Evolutionary conservation across 2,113 vertebrate species (phyloP).

Genomic region (Hystrix brachyura): DNA sequence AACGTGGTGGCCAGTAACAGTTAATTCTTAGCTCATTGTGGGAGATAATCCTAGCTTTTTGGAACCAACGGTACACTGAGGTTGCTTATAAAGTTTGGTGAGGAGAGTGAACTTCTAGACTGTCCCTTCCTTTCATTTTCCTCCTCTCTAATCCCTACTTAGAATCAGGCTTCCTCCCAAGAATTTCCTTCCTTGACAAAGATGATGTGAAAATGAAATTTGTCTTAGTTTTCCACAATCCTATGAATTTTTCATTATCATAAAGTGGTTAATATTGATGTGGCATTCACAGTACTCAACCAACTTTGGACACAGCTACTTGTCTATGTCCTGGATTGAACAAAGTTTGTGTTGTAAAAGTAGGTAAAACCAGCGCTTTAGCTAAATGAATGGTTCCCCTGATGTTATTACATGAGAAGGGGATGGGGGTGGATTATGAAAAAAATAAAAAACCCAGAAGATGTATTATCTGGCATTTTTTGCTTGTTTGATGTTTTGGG

Average conservation of each 20-base stretch:
- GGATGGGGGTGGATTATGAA: background rate
- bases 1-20: accelerated
- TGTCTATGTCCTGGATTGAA: background rate
- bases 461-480: accelerated
- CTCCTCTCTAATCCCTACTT: accelerated
- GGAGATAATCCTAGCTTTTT: accelerated
- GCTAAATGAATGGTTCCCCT: background rate
- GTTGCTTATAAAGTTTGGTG: accelerated
- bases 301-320: background rate
- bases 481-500: background rate
- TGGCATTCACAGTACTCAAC: background rate
- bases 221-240: background rate
- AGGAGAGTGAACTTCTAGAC: background rate
- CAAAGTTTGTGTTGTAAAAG: slow-evolving; percentile 10
- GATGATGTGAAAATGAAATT: background rate
- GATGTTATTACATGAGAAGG: background rate
- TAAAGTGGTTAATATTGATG: background rate
- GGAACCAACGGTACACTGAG: accelerated
- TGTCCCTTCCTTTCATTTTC: accelerated
- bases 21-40: background rate
- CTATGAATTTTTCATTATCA: background rate
- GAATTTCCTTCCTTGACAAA: background rate
- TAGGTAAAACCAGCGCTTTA: background rate
- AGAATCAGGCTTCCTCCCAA: background rate
- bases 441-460: background rate